These are phyloP conservation scores for Eurytoma californica DNA, from an alignment of 2,888 invertebrate genomes.

Conservation along the genomic window DNA sequence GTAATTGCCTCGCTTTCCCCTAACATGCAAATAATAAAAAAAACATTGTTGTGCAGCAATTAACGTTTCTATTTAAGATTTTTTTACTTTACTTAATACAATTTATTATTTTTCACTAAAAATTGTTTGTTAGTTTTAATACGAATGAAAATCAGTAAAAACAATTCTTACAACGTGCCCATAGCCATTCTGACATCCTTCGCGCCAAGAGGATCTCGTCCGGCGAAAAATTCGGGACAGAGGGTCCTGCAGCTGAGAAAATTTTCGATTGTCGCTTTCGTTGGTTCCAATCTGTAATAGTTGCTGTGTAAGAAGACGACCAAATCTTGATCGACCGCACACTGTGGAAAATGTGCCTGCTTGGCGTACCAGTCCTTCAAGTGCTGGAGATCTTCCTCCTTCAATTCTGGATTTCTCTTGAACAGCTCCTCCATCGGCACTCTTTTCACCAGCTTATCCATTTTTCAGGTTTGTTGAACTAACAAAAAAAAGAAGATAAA, in stretches of 20 bases:
- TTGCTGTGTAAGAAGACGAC: slow-evolving; percentile 84
- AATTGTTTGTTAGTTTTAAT: no score
- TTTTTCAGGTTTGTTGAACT: slow-evolving; percentile 6
- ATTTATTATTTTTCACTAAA: no score
- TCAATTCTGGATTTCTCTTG: slow-evolving; percentile 79
- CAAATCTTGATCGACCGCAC: slow-evolving; percentile 78
- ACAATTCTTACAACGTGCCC: slow-evolving; percentile 76
- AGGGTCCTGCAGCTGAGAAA: slow-evolving; percentile 82
- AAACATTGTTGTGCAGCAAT: no score
- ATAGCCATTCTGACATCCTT: slow-evolving; percentile 76
- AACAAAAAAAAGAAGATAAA: neutral
- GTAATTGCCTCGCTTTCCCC: no score
- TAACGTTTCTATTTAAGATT: no score
- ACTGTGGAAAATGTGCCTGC: slow-evolving; percentile 82
- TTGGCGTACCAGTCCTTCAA: slow-evolving; percentile 80
- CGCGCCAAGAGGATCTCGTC: slow-evolving; percentile 75
- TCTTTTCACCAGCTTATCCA: slow-evolving; percentile 72
- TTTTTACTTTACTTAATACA: no score
- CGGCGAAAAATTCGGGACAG: slow-evolving; percentile 74
- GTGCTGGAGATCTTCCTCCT: slow-evolving; percentile 79
- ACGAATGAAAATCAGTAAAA: neutral
- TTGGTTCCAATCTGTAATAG: slow-evolving; percentile 81
- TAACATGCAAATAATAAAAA: no score
- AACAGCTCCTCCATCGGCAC: slow-evolving; percentile 78
- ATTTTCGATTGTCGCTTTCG: slow-evolving; percentile 83